phyloP scores from a whole-genome alignment of 1,140 invertebrate genomes.

The Laupala kohalensis region DNA sequence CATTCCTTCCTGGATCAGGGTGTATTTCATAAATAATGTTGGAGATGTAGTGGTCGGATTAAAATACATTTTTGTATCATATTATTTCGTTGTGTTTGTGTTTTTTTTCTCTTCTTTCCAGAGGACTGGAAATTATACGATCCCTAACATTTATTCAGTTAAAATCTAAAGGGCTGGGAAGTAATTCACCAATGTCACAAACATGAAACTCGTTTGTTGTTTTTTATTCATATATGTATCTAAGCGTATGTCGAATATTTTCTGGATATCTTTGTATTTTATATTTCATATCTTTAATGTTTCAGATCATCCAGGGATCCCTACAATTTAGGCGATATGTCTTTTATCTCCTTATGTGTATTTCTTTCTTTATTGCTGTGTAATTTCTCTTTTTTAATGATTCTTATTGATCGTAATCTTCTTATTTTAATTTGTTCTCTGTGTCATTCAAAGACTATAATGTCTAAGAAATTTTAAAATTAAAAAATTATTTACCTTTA shows the following conservation, averaged over 20 bases:
- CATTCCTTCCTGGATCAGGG: no score
- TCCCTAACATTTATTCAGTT: no score
- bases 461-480: neutral
- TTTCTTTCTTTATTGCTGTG: neutral
- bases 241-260: neutral
- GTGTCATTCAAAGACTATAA: neutral
- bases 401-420: neutral
- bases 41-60: no score
- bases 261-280: neutral
- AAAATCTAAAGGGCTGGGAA: no score
- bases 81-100: no score
- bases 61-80: no score
- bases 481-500: neutral
- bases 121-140: no score
- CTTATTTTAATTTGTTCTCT: neutral
- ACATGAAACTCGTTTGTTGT: no score
- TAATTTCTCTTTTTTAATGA: neutral
- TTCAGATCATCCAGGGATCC: neutral
- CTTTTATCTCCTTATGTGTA: neutral
- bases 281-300: neutral
- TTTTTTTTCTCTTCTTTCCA: no score
- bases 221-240: no score
- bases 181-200: no score
- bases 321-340: neutral
- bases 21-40: no score